Percentiles rank a stretch among this genome's conserved stretches.
Conservation (phyloP, 2,797 vertebrate genomes). For the Lagorchestes hirsutus region DNA sequence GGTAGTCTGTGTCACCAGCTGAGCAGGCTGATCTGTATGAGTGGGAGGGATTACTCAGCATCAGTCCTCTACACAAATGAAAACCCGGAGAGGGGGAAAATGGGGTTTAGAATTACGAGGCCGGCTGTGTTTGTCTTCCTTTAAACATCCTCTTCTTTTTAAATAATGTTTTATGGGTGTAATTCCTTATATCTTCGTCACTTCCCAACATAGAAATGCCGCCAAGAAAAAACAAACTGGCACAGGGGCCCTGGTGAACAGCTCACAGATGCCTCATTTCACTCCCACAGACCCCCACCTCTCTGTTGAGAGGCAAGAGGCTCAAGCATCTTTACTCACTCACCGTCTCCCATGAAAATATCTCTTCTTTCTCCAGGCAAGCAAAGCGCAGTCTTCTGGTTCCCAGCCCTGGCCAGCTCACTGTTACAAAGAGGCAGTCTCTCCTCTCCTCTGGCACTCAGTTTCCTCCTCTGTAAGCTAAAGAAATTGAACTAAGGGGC, state of each 20-base stretch:
- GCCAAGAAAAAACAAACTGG: background rate
- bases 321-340: background rate
- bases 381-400: background rate
- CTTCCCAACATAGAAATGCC: background rate
- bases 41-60: background rate
- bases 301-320: background rate
- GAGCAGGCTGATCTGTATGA: background rate
- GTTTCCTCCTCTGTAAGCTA: background rate
- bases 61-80: rapidly evolving
- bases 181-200: background rate
- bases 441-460: background rate
- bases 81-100: rapidly evolving
- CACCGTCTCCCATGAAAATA: no score
- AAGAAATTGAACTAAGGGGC: background rate
- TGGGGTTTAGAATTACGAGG: background rate
- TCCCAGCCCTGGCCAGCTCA: background rate
- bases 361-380: background rate
- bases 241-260: background rate
- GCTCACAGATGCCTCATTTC: rapidly evolving
- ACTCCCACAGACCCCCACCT: background rate
- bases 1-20: background rate
- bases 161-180: background rate
- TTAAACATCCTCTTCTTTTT: background rate
- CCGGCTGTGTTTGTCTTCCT: background rate
- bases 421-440: background rate